Evolutionary conservation across 2,888 invertebrate genomes (phyloP).

Genomic region (Schrankia costaestrigalis): DNA sequence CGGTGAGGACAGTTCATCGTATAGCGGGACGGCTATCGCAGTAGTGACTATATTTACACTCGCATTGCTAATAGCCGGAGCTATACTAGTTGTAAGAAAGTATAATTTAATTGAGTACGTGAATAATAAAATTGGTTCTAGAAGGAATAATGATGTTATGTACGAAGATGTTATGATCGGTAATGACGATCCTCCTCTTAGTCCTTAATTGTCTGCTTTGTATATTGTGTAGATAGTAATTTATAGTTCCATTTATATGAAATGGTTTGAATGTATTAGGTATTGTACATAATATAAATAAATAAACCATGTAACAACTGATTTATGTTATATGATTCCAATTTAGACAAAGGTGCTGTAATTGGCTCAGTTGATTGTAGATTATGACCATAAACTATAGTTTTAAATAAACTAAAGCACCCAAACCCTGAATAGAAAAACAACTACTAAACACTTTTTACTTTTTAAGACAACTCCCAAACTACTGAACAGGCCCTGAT

Average conservation of each 20-base stretch:
- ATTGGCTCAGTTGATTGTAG: no score
- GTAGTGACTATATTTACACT: constrained; percentile 63
- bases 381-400: no score
- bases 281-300: not conserved
- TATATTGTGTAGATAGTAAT: constrained; percentile 35
- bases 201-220: constrained; percentile 51
- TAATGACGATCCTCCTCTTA: constrained; percentile 74
- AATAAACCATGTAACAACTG: no score
- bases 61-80: constrained; percentile 59
- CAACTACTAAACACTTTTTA: no score
- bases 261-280: constrained; percentile 20
- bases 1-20: constrained; percentile 20
- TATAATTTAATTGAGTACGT: constrained; percentile 69
- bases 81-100: constrained; percentile 66
- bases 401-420: no score
- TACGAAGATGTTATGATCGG: constrained; percentile 81
- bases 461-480: no score
- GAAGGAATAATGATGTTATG: constrained; percentile 67
- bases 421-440: no score
- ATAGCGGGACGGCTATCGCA: constrained; percentile 51
- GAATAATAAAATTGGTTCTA: constrained; percentile 59
- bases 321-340: no score
- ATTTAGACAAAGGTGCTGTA: no score
- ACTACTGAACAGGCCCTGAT: no score
- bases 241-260: constrained; percentile 18